Percentiles rank a stretch among this genome's conserved stretches.
Evolutionary conservation across 2,888 invertebrate species (phyloP).

Genomic region (Cremastobaeus sp.): DNA sequence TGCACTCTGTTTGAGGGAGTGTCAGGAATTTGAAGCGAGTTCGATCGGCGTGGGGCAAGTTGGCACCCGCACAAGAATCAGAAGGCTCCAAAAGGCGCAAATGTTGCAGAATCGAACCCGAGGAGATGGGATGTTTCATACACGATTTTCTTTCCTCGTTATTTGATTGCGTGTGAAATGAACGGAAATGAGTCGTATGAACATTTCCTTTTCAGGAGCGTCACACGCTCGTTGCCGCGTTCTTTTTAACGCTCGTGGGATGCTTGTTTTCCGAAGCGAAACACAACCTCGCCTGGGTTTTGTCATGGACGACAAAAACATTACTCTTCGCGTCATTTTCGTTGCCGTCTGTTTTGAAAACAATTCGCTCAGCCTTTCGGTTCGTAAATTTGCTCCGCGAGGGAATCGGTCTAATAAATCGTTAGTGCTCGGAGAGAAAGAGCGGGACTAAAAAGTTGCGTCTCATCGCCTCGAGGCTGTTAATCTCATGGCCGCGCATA

Average conservation of each 20-base stretch:
- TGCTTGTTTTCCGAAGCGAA: slow-evolving; percentile 48
- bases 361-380: background rate
- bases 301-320: slow-evolving; percentile 14
- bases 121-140: slow-evolving; percentile 18
- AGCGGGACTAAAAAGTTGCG: slow-evolving; percentile 14
- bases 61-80: too few species aligned
- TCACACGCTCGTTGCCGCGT: slow-evolving; percentile 57
- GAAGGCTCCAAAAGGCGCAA: too few species aligned
- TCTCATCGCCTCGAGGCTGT: slow-evolving; percentile 21
- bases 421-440: background rate
- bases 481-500: slow-evolving; percentile 17
- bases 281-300: slow-evolving; percentile 32
- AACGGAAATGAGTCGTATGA: slow-evolving; percentile 61
- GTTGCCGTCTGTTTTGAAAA: background rate
- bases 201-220: slow-evolving; percentile 60
- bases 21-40: too few species aligned
- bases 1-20: too few species aligned
- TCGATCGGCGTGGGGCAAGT: too few species aligned
- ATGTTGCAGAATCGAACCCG: background rate
- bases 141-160: slow-evolving; percentile 49
- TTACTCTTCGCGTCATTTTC: background rate
- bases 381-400: slow-evolving; percentile 30
- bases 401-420: background rate
- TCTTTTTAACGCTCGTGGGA: slow-evolving; percentile 58
- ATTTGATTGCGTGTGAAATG: slow-evolving; percentile 58